Base-by-base conservation (phyloP, 53 echinoderm and acorn worm genomes). In the Luidia sarsii region DNA sequence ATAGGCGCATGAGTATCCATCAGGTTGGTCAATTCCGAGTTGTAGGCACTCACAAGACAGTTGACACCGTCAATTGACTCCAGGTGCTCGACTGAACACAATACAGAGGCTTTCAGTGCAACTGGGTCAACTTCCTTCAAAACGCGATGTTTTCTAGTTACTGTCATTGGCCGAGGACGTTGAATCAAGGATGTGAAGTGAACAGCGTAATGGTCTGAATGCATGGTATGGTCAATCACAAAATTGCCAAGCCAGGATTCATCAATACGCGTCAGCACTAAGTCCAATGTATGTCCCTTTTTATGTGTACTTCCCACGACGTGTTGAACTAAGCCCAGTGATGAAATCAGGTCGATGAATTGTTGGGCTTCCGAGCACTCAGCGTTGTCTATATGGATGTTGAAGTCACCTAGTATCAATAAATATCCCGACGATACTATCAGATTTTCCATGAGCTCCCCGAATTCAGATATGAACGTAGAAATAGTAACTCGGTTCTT, bases 271-370 rank as follows among this genome's bases (percentile, higher is more conserved):
- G 88, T 71, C 25, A 87, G 71, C 13, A 87, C 62, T 18, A 87
- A 33, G 64, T 81, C 86, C 15, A 86, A 23, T 39, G 79, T 86
- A 32, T 75, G 82, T 24, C 73, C 88, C 55, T 34, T 20, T 13
- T 14, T 48, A 55, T 83, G 70, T 19, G 86, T 86, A 45, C 80
- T 80, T 30, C 46, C 59, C 14, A 39, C 19, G 15, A 89, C 57
- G 70, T 83, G 83, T 34, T 89, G 89, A 38, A 68, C 31, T 14
- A 89, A 20, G 31, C 70, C 71, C 7, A 61, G 39, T 29, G 89
- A 69, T 38, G 35, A n/a, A 5, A 89, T 31, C 7, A 89, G 16
- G 33, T 89, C 89, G 38, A 8, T 36, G 63, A 89, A 70, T 10
- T 29, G 37, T 16, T 36, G 34, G 33, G 85, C 21, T 3, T 75